These are phyloP conservation scores for Grus americana DNA, from an alignment of 2,113 vertebrate species.

Conservation along the genomic window DNA sequence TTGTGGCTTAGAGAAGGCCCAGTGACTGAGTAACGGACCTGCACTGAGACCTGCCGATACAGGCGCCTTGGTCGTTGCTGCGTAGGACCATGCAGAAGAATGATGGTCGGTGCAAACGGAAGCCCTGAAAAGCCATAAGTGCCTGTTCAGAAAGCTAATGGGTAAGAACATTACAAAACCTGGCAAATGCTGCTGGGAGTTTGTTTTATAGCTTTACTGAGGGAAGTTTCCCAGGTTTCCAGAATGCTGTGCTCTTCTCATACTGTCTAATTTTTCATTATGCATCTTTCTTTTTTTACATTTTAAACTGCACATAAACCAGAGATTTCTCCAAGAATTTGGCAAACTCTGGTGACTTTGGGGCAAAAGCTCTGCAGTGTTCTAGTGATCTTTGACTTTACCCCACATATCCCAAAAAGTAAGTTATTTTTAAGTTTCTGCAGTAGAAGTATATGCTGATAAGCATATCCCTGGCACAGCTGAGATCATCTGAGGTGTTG, in stretches of 20 bases:
- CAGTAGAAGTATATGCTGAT: not conserved
- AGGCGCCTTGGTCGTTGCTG: not conserved
- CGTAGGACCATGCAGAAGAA: not conserved
- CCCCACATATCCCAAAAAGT: not conserved
- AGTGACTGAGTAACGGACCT: not conserved
- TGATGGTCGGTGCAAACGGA: not conserved
- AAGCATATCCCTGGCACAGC: not conserved
- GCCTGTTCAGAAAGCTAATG: not conserved
- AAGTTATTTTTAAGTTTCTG: not conserved
- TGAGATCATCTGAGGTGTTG: not conserved
- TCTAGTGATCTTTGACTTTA: not conserved
- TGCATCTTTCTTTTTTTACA: not conserved
- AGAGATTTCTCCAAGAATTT: not conserved
- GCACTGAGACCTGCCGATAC: not conserved
- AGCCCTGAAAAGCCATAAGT: not conserved
- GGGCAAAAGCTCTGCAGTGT: not conserved
- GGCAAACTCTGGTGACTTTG: not conserved
- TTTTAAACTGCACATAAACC: not conserved
- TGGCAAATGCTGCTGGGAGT: not conserved
- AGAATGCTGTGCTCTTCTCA: not conserved
- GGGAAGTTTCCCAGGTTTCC: not conserved
- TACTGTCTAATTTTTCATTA: not conserved
- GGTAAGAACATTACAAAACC: constrained; percentile 21
- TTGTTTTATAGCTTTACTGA: not conserved
- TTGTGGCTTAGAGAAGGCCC: not conserved